Base-by-base conservation (phyloP, 2,113 vertebrate genomes). In the Gymnogyps californianus region DNA sequence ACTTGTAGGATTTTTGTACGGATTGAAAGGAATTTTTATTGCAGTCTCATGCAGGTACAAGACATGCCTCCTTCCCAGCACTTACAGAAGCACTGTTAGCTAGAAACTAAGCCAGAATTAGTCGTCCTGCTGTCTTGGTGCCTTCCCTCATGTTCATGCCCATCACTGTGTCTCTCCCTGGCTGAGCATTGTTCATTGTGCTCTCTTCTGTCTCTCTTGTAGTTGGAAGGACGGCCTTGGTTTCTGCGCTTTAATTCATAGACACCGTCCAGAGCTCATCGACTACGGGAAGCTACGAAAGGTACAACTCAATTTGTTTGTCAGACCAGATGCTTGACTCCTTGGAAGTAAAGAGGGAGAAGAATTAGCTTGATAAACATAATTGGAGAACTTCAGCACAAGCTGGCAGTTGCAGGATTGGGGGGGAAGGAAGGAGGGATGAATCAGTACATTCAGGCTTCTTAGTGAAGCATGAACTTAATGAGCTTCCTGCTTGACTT, bases 221-320 rank as follows among this genome's bases (percentile, higher is more conserved):
- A 99, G 99, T 93, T 99, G 99, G 99, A 99, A 99, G 94, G 99
- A 99, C 4, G 99, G 99, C 87, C 98, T 99, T 94, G 99, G 99
- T 72, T 99, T 99, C 98, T 99, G 99, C 62, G 99, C 99, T 16
- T 99, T 99, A 97, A 99, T 99, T 97, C 99, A 99, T 92, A 98
- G 99, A 97, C 99, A 99, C 97, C 99, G 99, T 97, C 99, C 99
- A 55, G 99, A 99, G 87, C 99, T 99, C 96, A 99, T 99, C 4
- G 99, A 99, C 97, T 99, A 99, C 0, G 99, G 99, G 52, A 99
- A 99, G 92, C 98, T 99, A 88, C 98, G 99, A 93, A 99, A 99
- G 99, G 99, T 99, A 98, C 7, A 54, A 11, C 61, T 66, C 71
- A 22, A 29, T 74, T 94, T 82, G 5, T 74, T 86, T 84, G 9